phyloP scores from a whole-genome alignment of 2,888 invertebrate species.

The Anodontia alba region DNA sequence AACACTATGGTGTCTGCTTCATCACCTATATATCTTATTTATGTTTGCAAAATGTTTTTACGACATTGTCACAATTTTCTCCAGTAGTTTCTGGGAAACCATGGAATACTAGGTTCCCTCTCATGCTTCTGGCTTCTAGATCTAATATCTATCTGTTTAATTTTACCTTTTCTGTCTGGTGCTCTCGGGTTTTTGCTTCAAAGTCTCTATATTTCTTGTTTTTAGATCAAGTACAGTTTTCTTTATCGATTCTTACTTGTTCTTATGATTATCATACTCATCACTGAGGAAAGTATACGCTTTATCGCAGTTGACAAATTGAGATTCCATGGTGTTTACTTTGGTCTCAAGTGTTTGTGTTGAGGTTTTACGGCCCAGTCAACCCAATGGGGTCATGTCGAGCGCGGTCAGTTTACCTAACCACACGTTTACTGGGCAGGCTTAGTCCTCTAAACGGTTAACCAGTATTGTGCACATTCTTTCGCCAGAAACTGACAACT shows the following conservation, averaged over 20 bases:
- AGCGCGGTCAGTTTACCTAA: no score
- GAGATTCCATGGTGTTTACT: background rate
- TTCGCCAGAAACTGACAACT: no score
- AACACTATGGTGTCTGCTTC: background rate
- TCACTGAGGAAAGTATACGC: background rate
- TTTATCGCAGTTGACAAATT: background rate
- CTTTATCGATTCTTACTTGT: background rate
- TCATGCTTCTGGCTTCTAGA: background rate
- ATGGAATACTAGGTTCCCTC: background rate
- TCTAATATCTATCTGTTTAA: background rate
- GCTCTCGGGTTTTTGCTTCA: background rate
- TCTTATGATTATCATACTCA: background rate
- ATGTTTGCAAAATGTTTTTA: background rate
- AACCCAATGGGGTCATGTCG: no score
- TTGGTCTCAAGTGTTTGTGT: background rate
- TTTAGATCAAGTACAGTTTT: background rate
- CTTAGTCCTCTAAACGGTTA: no score
- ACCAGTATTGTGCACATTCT: no score
- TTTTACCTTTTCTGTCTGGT: background rate
- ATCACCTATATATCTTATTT: background rate
- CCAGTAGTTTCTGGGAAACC: background rate
- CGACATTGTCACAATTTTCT: background rate
- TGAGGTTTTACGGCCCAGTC: no score
- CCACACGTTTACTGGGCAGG: no score
- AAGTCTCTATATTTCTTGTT: background rate